Evolutionary conservation across 1,140 invertebrate genomes (phyloP).

Genomic region (Eurosta solidaginis): DNA sequence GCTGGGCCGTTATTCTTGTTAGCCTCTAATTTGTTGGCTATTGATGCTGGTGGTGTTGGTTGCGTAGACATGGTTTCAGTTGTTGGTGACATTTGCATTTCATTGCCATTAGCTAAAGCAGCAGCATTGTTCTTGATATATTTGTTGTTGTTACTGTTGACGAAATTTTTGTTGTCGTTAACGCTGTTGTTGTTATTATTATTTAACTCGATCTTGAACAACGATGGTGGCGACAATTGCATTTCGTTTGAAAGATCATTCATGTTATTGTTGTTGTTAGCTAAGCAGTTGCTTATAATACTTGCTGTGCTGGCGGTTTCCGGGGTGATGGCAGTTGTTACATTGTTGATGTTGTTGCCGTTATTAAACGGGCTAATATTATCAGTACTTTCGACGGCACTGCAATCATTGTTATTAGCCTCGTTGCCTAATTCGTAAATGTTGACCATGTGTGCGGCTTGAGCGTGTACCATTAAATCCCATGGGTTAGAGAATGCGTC

Average conservation of each 20-base stretch:
- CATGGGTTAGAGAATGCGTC: conserved; percentile 76
- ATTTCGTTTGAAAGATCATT: conserved; percentile 39
- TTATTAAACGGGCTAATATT: not conserved
- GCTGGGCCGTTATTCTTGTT: conserved; percentile 30
- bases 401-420: conserved; percentile 41
- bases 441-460: conserved; percentile 80
- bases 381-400: conserved; percentile 37
- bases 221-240: not conserved
- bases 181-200: conserved; percentile 47
- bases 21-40: not conserved
- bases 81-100: conserved; percentile 44
- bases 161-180: conserved; percentile 51
- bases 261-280: conserved; percentile 6
- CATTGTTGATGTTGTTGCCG: conserved; percentile 22
- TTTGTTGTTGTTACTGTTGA: conserved; percentile 36
- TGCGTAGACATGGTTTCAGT: conserved; percentile 29
- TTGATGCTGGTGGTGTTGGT: not conserved
- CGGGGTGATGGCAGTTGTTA: not conserved
- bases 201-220: conserved; percentile 29
- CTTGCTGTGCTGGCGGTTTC: not conserved
- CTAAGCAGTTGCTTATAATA: not conserved
- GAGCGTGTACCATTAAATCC: conserved; percentile 81
- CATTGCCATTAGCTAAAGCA: not conserved
- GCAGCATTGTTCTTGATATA: conserved; percentile 31
- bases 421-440: conserved; percentile 74